Evolutionary conservation across 2,113 vertebrate genomes (phyloP), one percentile per base, ranked within the genome.

Genomic region (Catharus minimus): DNA sequence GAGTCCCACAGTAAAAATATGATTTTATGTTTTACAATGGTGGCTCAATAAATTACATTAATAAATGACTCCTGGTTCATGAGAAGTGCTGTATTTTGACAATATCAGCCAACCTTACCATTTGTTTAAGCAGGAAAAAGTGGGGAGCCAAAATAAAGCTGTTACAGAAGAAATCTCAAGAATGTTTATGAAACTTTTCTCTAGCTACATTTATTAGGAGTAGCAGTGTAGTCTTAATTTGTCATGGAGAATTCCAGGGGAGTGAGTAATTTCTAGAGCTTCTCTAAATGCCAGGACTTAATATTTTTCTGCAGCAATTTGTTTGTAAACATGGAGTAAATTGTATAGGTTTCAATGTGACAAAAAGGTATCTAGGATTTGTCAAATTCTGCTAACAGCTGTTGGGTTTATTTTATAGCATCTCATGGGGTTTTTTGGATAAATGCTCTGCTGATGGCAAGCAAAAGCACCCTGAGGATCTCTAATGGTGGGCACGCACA

Each of bases 51-150:
- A 93, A 95, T 97, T 96, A 96, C 83, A 76, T 97, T 97, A 96
- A 96, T 95, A 97, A 97, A 97, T 97, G 80, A 76, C 79, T 96
- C 91, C 86, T 95, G 86, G 93, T 97, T 96, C 95, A 96, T 72
- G 86, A 96, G 94, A 97, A 97, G 93, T 96, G 94, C 77, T 96
- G 32, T 97, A 96, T 97, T 97, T 98, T 97, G 97, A 98, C 96
- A 94, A 44, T 96, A 96, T 96, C 96, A 95, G 96, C 97, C 97
- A 97, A 97, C 95, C 96, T 97, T 97, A 97, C 93, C 91, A 96
- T 97, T 97, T 97, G 91, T 98, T 97, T 97, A 94, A 97, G 95
- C 95, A 97, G 94, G 95, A 97, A 97, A 97, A 97, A 97, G 95
- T 95, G 85, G 80, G 94, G 79, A 97, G 96, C 96, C 97, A 98